phyloP scores from a whole-genome alignment of 2,797 vertebrate species.

The Sciurus carolinensis region DNA sequence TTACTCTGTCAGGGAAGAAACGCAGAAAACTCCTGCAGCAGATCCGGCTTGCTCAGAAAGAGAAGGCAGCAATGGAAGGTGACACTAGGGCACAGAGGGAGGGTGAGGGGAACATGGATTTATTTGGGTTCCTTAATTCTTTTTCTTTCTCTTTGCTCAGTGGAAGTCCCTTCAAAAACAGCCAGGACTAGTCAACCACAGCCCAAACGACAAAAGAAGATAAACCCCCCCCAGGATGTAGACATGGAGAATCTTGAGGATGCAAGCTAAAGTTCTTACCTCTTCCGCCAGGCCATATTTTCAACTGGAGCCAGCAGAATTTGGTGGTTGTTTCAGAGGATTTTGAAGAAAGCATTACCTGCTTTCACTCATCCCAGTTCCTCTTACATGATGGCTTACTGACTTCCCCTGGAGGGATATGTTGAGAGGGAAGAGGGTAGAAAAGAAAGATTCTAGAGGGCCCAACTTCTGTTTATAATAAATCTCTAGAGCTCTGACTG shows the following conservation, averaged over 20 bases:
- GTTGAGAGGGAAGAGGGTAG: too few relatives aligned
- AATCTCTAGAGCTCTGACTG: too few relatives aligned
- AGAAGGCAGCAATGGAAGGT: conserved; percentile 91
- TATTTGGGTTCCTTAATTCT: background rate
- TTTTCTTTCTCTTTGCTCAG: conserved; percentile 82
- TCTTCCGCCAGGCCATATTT: background rate
- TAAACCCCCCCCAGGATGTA: conserved; percentile 81
- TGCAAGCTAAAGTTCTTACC: conserved; percentile 46
- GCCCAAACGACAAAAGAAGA: conserved; percentile 72
- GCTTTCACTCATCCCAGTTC: background rate
- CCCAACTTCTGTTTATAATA: too few relatives aligned
- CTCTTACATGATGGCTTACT: too few relatives aligned
- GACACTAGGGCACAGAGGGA: background rate
- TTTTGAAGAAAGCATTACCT: background rate
- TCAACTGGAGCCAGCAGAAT: background rate
- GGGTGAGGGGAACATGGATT: background rate
- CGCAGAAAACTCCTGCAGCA: conserved; percentile 93
- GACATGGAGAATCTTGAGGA: conserved; percentile 84
- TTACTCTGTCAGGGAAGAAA: conserved; percentile 95
- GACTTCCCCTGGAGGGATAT: too few relatives aligned
- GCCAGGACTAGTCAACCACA: conserved; percentile 60
- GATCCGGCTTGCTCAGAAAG: conserved; percentile 90
- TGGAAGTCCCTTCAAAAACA: conserved; percentile 74
- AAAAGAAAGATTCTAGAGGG: too few relatives aligned
- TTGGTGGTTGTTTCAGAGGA: background rate